Percentiles rank a stretch among this genome's conserved stretches.
These are phyloP conservation scores for Megalopta genalis DNA, from an alignment of 1,140 invertebrate genomes.

Conservation along the genomic window DNA sequence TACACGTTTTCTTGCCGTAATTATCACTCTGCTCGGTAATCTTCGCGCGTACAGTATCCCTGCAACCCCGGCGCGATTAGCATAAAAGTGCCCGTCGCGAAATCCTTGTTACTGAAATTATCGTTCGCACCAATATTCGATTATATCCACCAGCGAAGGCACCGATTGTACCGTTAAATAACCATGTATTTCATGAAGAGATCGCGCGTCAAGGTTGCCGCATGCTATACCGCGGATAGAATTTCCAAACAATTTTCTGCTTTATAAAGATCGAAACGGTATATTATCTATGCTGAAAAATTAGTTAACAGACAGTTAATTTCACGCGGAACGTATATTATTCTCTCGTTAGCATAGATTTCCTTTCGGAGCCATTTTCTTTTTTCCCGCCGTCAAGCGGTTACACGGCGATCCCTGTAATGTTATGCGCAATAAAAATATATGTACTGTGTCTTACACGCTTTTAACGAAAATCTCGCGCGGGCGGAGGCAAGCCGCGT, in stretches of 20 bases:
- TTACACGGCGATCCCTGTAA: neutral
- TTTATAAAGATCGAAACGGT: constrained; percentile 27
- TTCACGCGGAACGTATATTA: neutral
- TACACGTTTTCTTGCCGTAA: no score
- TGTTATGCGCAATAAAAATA: constrained; percentile 13
- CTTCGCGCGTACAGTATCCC: no score
- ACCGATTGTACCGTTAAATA: no score
- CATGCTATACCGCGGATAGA: neutral
- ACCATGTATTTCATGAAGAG: no score
- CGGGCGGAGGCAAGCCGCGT: neutral
- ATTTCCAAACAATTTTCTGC: constrained; percentile 15
- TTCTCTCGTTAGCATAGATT: neutral
- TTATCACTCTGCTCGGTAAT: no score
- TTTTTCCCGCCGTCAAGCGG: neutral
- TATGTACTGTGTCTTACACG: neutral
- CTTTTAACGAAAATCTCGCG: neutral
- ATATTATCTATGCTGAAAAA: neutral
- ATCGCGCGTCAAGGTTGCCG: no score
- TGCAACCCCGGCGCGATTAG: no score
- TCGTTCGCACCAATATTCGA: no score
- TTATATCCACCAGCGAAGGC: no score
- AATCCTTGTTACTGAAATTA: no score
- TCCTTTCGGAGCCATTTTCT: neutral
- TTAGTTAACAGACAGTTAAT: neutral
- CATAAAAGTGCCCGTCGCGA: no score